phyloP scores from a whole-genome alignment of 2,888 invertebrate genomes.

The Rhagonycha fulva region DNA sequence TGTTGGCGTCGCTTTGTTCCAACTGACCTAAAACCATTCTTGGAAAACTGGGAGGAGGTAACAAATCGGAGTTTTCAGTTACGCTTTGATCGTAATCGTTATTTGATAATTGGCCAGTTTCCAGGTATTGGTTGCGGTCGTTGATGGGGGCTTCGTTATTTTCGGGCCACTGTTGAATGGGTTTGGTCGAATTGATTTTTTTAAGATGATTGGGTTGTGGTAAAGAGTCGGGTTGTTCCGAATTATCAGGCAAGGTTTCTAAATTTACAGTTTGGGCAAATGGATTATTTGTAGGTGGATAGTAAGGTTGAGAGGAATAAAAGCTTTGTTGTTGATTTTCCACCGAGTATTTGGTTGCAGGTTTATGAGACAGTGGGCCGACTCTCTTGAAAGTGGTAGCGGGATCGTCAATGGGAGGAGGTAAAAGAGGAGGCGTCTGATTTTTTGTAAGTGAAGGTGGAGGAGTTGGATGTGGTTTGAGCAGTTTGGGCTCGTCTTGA shows the following conservation, averaged over 20 bases:
- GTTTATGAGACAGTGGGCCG: slow-evolving; percentile 55
- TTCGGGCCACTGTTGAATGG: slow-evolving; percentile 45
- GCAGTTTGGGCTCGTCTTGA: slow-evolving; percentile 34
- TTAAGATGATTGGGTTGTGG: slow-evolving; percentile 32
- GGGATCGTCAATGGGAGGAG: slow-evolving; percentile 35
- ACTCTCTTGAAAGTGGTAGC: slow-evolving; percentile 48
- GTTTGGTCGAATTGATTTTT: slow-evolving; percentile 16
- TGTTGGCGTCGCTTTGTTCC: slow-evolving; percentile 51
- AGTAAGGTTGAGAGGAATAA: slow-evolving; percentile 46
- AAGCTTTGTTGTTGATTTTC: slow-evolving; percentile 42
- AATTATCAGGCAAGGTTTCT: slow-evolving; percentile 70
- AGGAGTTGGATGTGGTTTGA: slow-evolving; percentile 49
- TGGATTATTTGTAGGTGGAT: slow-evolving; percentile 46
- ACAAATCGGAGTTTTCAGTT: slow-evolving; percentile 49
- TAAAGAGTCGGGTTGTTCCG: slow-evolving; percentile 64
- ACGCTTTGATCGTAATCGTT: slow-evolving; percentile 38
- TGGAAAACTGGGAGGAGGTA: slow-evolving; percentile 67
- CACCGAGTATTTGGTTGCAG: slow-evolving; percentile 42
- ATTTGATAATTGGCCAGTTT: slow-evolving; percentile 74
- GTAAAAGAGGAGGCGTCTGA: slow-evolving; percentile 35
- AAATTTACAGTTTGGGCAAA: slow-evolving; percentile 62
- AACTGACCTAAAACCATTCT: slow-evolving; percentile 70
- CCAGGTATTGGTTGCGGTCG: slow-evolving; percentile 76
- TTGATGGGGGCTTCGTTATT: slow-evolving; percentile 68
- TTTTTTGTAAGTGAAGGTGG: slow-evolving; percentile 40